Evolutionary conservation across 2,113 vertebrate species (phyloP), one percentile per base, ranked within the genome.

Genomic region (Neotoma lepida): DNA sequence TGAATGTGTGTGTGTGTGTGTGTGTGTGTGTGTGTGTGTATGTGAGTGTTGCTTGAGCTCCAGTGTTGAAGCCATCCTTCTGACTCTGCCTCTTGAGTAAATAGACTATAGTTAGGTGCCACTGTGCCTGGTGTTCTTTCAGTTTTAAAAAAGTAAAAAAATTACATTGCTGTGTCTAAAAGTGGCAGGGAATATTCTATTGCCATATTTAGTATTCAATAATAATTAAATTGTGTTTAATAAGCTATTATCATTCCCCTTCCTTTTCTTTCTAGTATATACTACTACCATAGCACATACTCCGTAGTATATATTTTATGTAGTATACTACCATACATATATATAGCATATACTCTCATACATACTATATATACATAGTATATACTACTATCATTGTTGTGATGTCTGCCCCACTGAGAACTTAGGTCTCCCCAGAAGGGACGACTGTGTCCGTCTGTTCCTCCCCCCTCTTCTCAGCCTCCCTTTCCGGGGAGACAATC

Each of bases 111-210:
- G 70, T 56, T 73, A 1, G 9, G 26, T 61, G 51, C 18, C 26
- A 30, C 51, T 74, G 68, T 73, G n/a, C 51, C 86, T 58, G 17
- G n/a, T 56, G n/a, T 74, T 74, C 28, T 58, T 74, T 61, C 39
- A 41, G 12, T 56, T 90, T 92, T 89, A 74, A 95, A 61, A 94
- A 90, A 64, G 81, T 13, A 80, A 89, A 90, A 94, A 92, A 35
- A 80, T 86, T 39, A 70, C 4, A 35, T 39, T 86, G n/a, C 30
- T 94, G 0, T 94, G 88, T 84, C 82, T n/a, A 86, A 82, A 95
- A 63, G 74, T 90, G 71, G 61, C 6, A 58, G 68, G 46, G 41
- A 91, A 71, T 89, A 68, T 76, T 13, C 39, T 91, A 28, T 94
- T 66, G 33, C 35, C 4, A 86, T 86, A 73, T 88, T 93, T 95